phyloP scores from a whole-genome alignment of 2,797 vertebrate genomes.

The Liasis olivaceus region DNA sequence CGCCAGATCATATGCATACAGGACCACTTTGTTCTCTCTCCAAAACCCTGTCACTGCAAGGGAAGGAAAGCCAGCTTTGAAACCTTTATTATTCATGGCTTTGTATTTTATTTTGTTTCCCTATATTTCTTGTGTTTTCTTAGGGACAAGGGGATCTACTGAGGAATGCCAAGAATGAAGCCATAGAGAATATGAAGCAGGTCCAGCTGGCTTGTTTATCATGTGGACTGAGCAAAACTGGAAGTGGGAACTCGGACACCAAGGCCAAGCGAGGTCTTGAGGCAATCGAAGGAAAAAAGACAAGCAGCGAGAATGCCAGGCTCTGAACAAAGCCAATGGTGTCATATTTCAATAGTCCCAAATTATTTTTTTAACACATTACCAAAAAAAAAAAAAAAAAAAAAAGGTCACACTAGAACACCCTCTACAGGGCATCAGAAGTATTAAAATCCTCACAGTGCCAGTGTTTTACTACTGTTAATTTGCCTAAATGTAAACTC shows the following conservation, averaged over 20 bases:
- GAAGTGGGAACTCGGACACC: conserved; percentile 52
- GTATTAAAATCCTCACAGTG: conserved; percentile 69
- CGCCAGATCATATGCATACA: neutral
- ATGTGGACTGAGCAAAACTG: conserved; percentile 82
- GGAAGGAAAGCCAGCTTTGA: neutral
- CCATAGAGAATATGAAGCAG: conserved; percentile 92
- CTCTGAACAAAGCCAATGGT: conserved; percentile 60
- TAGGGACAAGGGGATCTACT: conserved; percentile 94
- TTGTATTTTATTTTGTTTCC: conserved; percentile 36
- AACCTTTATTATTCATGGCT: conserved; percentile 26
- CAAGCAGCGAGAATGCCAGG: conserved; percentile 71
- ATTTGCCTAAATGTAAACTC: conserved; percentile 71
- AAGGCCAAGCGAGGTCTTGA: conserved; percentile 77
- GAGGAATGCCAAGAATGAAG: conserved; percentile 90
- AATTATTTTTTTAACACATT: conserved; percentile 68
- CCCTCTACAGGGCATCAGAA: conserved; percentile 58
- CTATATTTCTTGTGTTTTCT: conserved; percentile 49
- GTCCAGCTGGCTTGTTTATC: conserved; percentile 91
- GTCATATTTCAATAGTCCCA: conserved; percentile 53
- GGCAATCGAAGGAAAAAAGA: conserved; percentile 78
- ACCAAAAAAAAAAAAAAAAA: neutral
- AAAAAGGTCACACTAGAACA: conserved; percentile 57
- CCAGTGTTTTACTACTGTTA: conserved; percentile 75
- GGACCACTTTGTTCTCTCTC: neutral
- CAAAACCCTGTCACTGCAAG: fast-evolving